These are phyloP conservation scores for Apostichopus leukothele DNA, from an alignment of 53 echinoderm and acorn worm species.

Conservation along the genomic window DNA sequence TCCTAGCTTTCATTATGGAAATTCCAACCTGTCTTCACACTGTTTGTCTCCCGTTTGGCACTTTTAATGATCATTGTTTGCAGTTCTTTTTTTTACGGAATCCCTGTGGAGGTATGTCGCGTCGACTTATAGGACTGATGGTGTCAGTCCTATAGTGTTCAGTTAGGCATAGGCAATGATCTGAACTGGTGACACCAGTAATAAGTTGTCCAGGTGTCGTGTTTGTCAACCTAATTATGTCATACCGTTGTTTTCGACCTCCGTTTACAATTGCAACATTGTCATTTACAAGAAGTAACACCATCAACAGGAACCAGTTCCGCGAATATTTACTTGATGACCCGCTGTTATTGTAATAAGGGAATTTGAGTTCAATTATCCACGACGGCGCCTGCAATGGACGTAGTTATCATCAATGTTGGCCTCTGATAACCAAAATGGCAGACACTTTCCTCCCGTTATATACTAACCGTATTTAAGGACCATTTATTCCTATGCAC, in stretches of 20 bases:
- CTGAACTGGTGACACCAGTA: background rate
- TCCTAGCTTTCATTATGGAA: background rate
- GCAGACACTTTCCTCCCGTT: no score
- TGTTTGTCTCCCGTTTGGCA: background rate
- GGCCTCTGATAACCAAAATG: no score
- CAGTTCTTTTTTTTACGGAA: background rate
- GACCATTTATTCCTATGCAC: no score
- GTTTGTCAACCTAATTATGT: slow-evolving; percentile 7
- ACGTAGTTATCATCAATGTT: background rate
- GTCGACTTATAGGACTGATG: no score
- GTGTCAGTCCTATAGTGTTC: no score
- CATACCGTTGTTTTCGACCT: background rate
- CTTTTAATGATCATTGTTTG: background rate
- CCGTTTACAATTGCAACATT: background rate
- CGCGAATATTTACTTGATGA: background rate
- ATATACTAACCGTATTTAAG: no score
- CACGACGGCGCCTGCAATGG: background rate
- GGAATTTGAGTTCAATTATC: background rate
- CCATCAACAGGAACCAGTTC: background rate
- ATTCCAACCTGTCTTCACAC: background rate
- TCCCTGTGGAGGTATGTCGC: background rate
- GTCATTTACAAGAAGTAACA: background rate
- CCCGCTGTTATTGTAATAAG: background rate
- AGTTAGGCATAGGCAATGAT: background rate
- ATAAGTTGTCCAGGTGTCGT: background rate